Evolutionary conservation across 2,113 vertebrate species (phyloP).

Genomic region (Desmodus rotundus): DNA sequence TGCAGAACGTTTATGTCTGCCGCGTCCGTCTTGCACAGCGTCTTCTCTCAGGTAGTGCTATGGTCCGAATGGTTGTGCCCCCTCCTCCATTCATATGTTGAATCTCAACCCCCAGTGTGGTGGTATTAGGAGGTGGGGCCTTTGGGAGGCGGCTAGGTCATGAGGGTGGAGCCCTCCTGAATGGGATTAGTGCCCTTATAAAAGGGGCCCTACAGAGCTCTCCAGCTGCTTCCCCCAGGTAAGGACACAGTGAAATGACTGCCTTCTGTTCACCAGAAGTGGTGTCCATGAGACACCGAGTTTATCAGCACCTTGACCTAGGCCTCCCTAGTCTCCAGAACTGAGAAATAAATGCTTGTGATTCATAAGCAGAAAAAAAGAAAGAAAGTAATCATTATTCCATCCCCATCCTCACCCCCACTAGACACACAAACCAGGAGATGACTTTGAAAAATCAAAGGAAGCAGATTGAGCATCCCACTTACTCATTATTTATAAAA

Average conservation of each 20-base stretch:
- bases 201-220: too few relatives aligned
- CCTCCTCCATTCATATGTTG: background rate
- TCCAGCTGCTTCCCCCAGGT: background rate
- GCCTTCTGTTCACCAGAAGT: background rate
- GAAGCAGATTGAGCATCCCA: background rate
- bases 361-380: background rate
- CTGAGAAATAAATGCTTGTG: background rate
- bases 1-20: background rate
- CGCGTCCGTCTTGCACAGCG: fast-evolving
- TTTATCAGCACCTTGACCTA: background rate
- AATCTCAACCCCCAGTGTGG: background rate
- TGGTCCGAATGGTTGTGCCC: background rate
- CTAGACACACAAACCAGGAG: background rate
- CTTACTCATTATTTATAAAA: conserved; percentile 15
- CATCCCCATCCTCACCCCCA: background rate
- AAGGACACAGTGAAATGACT: background rate
- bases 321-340: background rate
- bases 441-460: background rate
- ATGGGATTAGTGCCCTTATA: background rate
- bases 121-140: background rate
- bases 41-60: background rate
- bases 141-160: background rate
- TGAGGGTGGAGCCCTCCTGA: background rate
- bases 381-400: background rate
- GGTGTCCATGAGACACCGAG: background rate